Evolutionary conservation across 2,113 vertebrate species (phyloP).

Genomic region (Harpagus bidentatus): DNA sequence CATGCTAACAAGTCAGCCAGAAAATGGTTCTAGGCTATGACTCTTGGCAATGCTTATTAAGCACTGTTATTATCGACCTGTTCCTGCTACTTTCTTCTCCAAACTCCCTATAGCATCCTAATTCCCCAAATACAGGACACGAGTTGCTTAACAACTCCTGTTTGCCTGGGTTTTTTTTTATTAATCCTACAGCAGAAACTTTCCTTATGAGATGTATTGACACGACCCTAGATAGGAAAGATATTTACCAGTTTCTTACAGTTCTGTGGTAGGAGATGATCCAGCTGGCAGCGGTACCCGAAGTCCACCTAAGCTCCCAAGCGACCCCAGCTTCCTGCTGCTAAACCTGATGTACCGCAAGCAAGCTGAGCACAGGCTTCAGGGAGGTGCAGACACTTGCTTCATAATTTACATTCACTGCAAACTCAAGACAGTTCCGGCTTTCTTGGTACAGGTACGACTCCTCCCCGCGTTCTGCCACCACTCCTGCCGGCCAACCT

Average conservation of each 20-base stretch:
- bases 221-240: background rate
- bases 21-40: background rate
- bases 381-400: background rate
- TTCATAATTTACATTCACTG: background rate
- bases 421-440: background rate
- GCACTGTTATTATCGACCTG: background rate
- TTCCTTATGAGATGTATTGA: rapidly evolving
- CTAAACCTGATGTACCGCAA: rapidly evolving
- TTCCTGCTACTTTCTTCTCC: background rate
- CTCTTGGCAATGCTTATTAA: background rate
- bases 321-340: background rate
- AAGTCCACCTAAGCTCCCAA: background rate
- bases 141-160: background rate
- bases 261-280: background rate
- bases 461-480: background rate
- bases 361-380: background rate
- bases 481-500: background rate
- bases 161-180: background rate
- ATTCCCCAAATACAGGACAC: background rate
- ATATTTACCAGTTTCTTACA: background rate
- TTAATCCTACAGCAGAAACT: background rate
- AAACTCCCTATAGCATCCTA: background rate
- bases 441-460: background rate
- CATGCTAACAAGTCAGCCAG: background rate
- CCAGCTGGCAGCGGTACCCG: background rate